Percentiles rank a stretch among this genome's conserved stretches.
phyloP scores from a whole-genome alignment of 2,797 vertebrate genomes.

The Emydoidea blandingii region DNA sequence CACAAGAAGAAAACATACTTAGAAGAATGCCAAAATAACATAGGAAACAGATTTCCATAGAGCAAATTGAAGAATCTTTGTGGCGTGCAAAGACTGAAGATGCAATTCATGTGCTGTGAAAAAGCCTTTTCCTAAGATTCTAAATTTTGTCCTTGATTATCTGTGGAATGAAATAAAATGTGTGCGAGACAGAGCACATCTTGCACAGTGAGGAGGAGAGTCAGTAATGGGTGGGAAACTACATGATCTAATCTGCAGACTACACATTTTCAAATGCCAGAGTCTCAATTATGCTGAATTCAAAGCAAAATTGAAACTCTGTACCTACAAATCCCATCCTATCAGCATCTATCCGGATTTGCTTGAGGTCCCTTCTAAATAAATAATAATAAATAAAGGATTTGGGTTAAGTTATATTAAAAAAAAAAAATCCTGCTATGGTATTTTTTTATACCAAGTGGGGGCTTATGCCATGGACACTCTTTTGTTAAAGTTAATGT shows the following conservation, averaged over 20 bases:
- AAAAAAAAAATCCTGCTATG: slow-evolving; percentile 30
- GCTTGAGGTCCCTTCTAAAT: slow-evolving; percentile 59
- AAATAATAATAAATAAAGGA: slow-evolving; percentile 71
- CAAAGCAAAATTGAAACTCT: slow-evolving; percentile 66
- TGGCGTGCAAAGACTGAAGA: slow-evolving; percentile 76
- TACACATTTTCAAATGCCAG: slow-evolving; percentile 73
- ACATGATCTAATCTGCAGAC: slow-evolving; percentile 69
- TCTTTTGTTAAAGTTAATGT: slow-evolving; percentile 77
- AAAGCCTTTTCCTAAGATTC: slow-evolving; percentile 76
- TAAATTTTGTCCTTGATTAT: slow-evolving; percentile 81
- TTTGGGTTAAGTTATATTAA: slow-evolving; percentile 55
- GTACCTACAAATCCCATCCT: slow-evolving; percentile 60
- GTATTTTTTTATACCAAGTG: slow-evolving; percentile 58
- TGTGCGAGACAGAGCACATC: slow-evolving; percentile 50
- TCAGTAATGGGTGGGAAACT: slow-evolving; percentile 73
- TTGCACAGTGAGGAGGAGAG: not conserved
- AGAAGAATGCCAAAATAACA: slow-evolving; percentile 74
- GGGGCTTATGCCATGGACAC: slow-evolving; percentile 50
- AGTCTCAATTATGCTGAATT: slow-evolving; percentile 71
- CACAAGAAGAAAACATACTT: slow-evolving; percentile 63
- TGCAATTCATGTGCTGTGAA: slow-evolving; percentile 72
- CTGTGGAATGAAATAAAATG: slow-evolving; percentile 73
- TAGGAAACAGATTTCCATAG: slow-evolving; percentile 67
- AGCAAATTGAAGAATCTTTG: slow-evolving; percentile 77
- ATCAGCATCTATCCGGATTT: slow-evolving; percentile 62